phyloP scores from a whole-genome alignment of 1,140 invertebrate genomes.

The Heterodera carotae region DNA sequence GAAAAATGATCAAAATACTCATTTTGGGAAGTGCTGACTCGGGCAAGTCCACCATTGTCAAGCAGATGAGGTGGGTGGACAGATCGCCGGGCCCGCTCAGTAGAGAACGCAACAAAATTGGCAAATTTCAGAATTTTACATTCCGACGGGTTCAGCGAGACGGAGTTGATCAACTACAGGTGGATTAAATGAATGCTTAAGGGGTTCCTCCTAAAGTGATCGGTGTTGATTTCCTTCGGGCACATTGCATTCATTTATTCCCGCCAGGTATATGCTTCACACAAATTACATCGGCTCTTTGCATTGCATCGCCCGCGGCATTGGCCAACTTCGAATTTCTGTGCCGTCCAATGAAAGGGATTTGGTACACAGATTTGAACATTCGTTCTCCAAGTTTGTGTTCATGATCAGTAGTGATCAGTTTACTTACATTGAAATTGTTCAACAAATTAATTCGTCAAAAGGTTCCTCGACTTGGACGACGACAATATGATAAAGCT shows the following conservation, averaged over 20 bases:
- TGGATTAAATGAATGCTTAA: too few relatives aligned
- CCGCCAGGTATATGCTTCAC: slow-evolving; percentile 44
- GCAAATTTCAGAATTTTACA: slow-evolving; percentile 41
- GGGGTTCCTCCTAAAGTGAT: not conserved
- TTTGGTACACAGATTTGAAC: slow-evolving; percentile 34
- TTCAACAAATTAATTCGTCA: too few relatives aligned
- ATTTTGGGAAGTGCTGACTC: slow-evolving; percentile 46
- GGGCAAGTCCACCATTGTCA: slow-evolving; percentile 50
- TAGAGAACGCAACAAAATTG: not conserved
- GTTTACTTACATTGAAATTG: not conserved
- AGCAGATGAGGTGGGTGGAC: slow-evolving; percentile 44
- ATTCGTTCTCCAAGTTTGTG: slow-evolving; percentile 28
- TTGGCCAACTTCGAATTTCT: slow-evolving; percentile 31
- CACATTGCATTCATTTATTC: not conserved
- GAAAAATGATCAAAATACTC: slow-evolving; percentile 44
- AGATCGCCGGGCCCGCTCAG: too few relatives aligned
- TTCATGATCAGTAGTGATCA: not conserved
- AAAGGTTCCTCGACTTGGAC: slow-evolving; percentile 41
- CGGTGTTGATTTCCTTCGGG: too few relatives aligned
- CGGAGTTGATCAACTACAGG: slow-evolving; percentile 51
- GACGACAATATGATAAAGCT: slow-evolving; percentile 42
- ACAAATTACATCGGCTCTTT: slow-evolving; percentile 47
- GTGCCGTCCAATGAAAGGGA: slow-evolving; percentile 39
- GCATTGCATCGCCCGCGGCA: slow-evolving; percentile 41
- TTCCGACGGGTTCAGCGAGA: slow-evolving; percentile 51